phyloP scores from a whole-genome alignment of 1,140 invertebrate genomes.

The Melipona quadrifasciata region DNA sequence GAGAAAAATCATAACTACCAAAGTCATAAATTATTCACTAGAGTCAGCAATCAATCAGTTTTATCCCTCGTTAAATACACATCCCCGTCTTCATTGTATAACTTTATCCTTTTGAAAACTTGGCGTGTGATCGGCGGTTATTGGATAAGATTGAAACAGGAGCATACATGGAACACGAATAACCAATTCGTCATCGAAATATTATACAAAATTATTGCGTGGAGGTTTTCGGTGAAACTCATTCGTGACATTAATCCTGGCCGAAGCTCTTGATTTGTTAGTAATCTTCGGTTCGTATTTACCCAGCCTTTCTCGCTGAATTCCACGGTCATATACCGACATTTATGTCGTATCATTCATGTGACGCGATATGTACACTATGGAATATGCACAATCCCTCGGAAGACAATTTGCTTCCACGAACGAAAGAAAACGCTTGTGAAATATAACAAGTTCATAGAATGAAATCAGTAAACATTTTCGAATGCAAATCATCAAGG shows the following conservation, averaged over 20 bases:
- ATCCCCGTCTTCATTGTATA: not conserved
- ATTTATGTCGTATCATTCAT: conserved; percentile 63
- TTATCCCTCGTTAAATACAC: not conserved
- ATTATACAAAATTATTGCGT: not conserved
- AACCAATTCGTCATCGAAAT: conserved; percentile 6
- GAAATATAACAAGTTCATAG: conserved; percentile 24
- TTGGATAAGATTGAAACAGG: not conserved
- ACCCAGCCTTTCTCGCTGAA: conserved; percentile 60
- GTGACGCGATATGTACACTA: conserved; percentile 29
- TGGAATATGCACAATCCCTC: conserved; percentile 35
- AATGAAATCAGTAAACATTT: not conserved
- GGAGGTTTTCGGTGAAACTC: conserved; percentile 13
- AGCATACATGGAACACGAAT: not conserved
- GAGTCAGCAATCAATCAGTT: not conserved
- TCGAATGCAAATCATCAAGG: not conserved
- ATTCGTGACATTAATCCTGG: conserved; percentile 25
- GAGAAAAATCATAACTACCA: not conserved
- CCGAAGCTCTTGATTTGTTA: conserved; percentile 34
- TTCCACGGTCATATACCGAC: conserved; percentile 62
- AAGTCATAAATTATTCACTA: not conserved
- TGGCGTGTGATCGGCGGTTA: not conserved
- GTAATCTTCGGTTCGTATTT: conserved; percentile 54
- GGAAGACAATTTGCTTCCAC: conserved; percentile 27
- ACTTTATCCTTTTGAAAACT: not conserved
- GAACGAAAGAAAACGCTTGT: not conserved